These are phyloP conservation scores for Diaprepes abbreviatus DNA, from an alignment of 2,888 invertebrate genomes.

Conservation along the genomic window DNA sequence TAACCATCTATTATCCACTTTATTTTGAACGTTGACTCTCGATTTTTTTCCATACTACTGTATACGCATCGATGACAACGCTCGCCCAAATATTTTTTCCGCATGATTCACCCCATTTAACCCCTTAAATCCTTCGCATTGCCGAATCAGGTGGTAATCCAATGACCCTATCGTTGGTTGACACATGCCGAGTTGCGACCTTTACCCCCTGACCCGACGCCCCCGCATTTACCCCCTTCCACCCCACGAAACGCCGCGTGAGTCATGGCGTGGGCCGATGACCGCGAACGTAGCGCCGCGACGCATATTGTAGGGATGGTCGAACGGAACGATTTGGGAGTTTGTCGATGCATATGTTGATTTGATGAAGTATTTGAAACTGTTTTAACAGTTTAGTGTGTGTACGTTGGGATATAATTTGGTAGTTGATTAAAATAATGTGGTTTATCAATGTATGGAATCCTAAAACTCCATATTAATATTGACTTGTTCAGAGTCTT, in stretches of 20 bases:
- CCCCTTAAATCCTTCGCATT: slow-evolving; percentile 1
- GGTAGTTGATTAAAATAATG: no score
- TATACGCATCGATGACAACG: neutral
- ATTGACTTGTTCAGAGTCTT: no score
- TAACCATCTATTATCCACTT: no score
- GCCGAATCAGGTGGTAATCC: slow-evolving; percentile 39
- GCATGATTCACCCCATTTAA: slow-evolving; percentile 20
- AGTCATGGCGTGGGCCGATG: slow-evolving; percentile 39
- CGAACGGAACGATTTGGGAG: neutral
- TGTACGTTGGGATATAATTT: no score
- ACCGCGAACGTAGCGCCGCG: slow-evolving; percentile 32
- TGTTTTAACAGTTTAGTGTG: no score
- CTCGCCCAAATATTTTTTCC: slow-evolving; percentile 1
- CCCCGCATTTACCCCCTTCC: slow-evolving; percentile 9
- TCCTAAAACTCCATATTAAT: no score
- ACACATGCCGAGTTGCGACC: slow-evolving; percentile 35
- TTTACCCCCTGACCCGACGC: slow-evolving; percentile 40
- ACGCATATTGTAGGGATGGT: slow-evolving; percentile 26
- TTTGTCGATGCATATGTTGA: neutral
- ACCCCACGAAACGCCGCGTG: slow-evolving; percentile 4
- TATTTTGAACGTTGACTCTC: neutral
- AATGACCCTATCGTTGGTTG: slow-evolving; percentile 25
- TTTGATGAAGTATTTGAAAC: no score
- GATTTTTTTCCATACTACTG: neutral
- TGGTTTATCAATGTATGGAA: no score